Evolutionary conservation across 2,113 vertebrate genomes (phyloP), one percentile per base, ranked within the genome.

Genomic region (Diglossa brunneiventris): DNA sequence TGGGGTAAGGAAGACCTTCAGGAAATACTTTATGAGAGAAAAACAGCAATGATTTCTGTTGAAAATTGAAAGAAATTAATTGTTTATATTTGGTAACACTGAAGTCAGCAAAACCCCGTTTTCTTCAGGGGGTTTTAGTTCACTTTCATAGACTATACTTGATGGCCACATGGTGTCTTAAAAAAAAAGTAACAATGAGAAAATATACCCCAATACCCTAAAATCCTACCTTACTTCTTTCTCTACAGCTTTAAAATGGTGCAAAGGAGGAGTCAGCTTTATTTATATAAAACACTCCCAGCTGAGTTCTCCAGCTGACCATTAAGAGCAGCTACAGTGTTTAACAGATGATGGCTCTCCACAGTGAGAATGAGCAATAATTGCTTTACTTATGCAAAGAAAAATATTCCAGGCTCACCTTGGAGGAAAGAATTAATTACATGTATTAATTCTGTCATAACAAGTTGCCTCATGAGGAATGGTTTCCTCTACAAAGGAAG

Each of bases 241-340:
- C 37, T 72, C n/a, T 87, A 53, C 13, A 78, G 67, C 61, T 83
- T 83, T 67, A 93, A 95, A 88, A 89, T 80, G 84, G 70, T 91
- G 75, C 62, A 80, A 91, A 91, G 87, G 70, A 95, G 67, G 75
- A 93, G 63, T 88, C 76, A 92, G 52, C 12, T 86, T 91, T 93
- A 86, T 90, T 94, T 93, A 47, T 70, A 83, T 44, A 46, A 62
- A 87, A 84, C 31, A 44, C 42, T 88, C 82, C 68, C 83, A 87
- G 33, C 61, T 82, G 77, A 76, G 37, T 46, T 91, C 37, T 94
- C 68, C 39, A 31, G 59, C 68, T 96, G 94, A 80, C 93, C 93
- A 77, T 86, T 88, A 75, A 37, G 44, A 79, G 42, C 47, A 52
- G 62, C 49, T 66, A 76, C 21, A 58, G 39, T 53, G 26, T 64